Conservation (phyloP, 1,140 invertebrate species). For the Battus philenor region DNA sequence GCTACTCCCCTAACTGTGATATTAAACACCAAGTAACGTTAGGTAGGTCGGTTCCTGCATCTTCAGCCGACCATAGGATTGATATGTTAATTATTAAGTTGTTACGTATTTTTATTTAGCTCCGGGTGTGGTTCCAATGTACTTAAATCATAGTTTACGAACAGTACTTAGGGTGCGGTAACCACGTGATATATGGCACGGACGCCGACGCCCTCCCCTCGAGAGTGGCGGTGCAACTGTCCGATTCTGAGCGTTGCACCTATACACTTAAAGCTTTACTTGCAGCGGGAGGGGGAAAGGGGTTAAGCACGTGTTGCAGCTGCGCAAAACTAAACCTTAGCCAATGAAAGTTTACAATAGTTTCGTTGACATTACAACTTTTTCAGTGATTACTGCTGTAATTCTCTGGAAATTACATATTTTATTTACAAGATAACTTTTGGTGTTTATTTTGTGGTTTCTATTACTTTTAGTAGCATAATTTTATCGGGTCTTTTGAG, state of each 20-base stretch:
- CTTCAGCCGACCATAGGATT: too few species aligned
- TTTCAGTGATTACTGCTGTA: too few species aligned
- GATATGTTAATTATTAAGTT: too few species aligned
- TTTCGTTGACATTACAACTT: conserved; percentile 1
- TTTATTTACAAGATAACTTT: too few species aligned
- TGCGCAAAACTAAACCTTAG: conserved; percentile 3
- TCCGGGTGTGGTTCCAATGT: conserved; percentile 49
- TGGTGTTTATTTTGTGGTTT: too few species aligned
- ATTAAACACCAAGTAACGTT: conserved; percentile 50
- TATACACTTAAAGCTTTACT: neutral
- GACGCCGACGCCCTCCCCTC: conserved; percentile 3
- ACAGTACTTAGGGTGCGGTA: neutral
- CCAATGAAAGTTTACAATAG: conserved; percentile 2
- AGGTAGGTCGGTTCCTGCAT: conserved; percentile 20
- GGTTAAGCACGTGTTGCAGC: conserved; percentile 9
- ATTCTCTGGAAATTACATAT: too few species aligned
- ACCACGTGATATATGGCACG: neutral
- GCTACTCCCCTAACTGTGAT: conserved; percentile 53
- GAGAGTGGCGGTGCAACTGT: conserved; percentile 6
- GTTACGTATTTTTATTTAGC: too few species aligned
- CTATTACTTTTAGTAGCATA: too few species aligned
- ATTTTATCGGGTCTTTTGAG: too few species aligned
- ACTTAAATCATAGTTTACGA: conserved; percentile 27
- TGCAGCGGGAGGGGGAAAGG: neutral
- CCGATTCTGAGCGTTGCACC: conserved; percentile 12